Evolutionary conservation across 2,113 vertebrate genomes (phyloP).

Genomic region (Daboia siamensis): DNA sequence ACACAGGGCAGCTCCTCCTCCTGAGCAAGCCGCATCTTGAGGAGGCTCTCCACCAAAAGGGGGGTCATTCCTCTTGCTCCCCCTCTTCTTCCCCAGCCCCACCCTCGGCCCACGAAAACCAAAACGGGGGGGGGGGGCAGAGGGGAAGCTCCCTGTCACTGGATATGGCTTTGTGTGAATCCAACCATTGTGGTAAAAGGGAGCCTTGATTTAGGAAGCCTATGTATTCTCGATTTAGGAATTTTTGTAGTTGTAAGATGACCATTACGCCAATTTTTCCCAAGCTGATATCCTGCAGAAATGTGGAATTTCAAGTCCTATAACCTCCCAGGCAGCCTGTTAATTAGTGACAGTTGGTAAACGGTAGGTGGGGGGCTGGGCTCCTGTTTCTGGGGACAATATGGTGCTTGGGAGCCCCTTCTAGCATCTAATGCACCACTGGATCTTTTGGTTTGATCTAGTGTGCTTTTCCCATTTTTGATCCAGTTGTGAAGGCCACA

Average conservation of each 20-base stretch:
- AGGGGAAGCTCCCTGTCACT: not conserved
- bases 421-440: not conserved
- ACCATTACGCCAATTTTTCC: not conserved
- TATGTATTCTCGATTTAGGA: not conserved
- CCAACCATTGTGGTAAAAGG: not conserved
- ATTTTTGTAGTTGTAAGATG: not conserved
- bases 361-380: too few species aligned
- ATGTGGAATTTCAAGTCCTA: not conserved
- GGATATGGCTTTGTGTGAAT: not conserved
- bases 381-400: not conserved
- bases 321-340: not conserved
- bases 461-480: not conserved
- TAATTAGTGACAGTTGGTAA: not conserved
- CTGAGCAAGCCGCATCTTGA: not conserved
- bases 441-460: not conserved
- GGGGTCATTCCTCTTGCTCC: not conserved
- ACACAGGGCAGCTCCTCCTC: not conserved
- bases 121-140: too few species aligned
- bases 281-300: not conserved
- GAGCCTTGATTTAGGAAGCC: not conserved
- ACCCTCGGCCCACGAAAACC: too few species aligned
- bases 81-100: not conserved
- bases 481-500: not conserved
- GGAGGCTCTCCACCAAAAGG: not conserved
- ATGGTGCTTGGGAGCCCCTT: not conserved